Evolutionary conservation across 2,113 vertebrate species (phyloP).

Genomic region (Cranoglanis bouderius): DNA sequence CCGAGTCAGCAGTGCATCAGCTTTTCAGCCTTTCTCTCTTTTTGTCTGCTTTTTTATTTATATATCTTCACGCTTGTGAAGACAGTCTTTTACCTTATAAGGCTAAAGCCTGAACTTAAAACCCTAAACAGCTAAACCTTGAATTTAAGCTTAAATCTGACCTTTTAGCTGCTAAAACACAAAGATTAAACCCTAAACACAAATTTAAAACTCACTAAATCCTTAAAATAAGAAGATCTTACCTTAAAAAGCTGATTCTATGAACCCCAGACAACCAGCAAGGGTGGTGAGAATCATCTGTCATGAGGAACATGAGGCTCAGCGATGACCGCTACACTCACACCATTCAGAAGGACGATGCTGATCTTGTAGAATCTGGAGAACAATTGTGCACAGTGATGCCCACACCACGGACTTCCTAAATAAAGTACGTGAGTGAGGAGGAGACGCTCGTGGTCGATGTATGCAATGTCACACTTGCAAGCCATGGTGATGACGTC

Average conservation of each 20-base stretch:
- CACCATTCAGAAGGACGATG: not conserved
- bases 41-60: conserved; percentile 1
- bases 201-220: not conserved
- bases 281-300: not conserved
- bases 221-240: not conserved
- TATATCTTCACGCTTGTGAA: not conserved
- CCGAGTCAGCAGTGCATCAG: conserved; percentile 36
- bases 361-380: not conserved
- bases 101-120: not conserved
- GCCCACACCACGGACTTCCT: not conserved
- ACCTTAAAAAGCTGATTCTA: not conserved
- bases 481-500: too few species aligned
- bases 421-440: too few species aligned
- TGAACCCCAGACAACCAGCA: too few species aligned
- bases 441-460: too few species aligned
- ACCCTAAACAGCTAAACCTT: not conserved
- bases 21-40: not conserved
- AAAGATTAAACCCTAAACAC: too few species aligned
- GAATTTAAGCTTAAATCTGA: not conserved
- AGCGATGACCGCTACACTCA: not conserved
- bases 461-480: too few species aligned
- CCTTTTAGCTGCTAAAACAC: not conserved
- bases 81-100: not conserved
- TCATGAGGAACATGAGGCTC: not conserved
- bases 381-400: not conserved